A percentile compares a stretch with the other conserved stretches of the same genome.
phyloP scores from a whole-genome alignment of 53 echinoderm and acorn worm genomes.

The Zoroaster sp. region DNA sequence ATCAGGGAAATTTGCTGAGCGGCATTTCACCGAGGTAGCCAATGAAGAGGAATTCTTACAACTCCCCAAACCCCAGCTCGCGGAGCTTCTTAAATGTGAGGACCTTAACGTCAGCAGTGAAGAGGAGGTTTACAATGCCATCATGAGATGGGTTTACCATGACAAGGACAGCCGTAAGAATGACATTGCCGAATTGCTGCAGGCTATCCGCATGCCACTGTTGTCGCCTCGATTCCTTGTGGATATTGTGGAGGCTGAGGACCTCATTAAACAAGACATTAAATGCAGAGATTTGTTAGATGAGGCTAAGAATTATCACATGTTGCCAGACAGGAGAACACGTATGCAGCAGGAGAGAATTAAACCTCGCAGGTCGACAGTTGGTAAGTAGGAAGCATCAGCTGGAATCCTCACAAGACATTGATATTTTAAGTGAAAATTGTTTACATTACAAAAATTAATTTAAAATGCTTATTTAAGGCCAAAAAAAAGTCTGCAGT shows the following conservation, averaged over 20 bases:
- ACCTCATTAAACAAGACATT: slow-evolving; percentile 77
- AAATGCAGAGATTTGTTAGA: slow-evolving; percentile 85
- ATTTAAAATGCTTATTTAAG: no score
- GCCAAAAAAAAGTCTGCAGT: no score
- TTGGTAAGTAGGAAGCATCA: slow-evolving; percentile 59
- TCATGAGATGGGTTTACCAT: slow-evolving; percentile 86
- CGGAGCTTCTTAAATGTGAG: slow-evolving; percentile 70
- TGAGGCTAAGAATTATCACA: slow-evolving; percentile 93
- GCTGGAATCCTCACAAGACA: background rate
- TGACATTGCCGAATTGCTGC: slow-evolving; percentile 73
- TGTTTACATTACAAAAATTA: no score
- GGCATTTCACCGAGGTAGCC: slow-evolving; percentile 81
- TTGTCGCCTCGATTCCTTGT: slow-evolving; percentile 82
- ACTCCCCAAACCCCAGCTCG: slow-evolving; percentile 65
- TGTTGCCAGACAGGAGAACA: slow-evolving; percentile 79
- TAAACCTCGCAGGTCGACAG: slow-evolving; percentile 82
- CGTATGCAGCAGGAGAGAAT: slow-evolving; percentile 62
- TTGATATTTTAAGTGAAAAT: no score
- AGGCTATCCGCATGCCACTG: slow-evolving; percentile 76
- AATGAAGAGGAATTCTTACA: slow-evolving; percentile 84
- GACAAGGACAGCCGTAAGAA: slow-evolving; percentile 70
- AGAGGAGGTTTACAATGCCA: slow-evolving; percentile 88
- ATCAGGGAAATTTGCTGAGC: slow-evolving; percentile 77
- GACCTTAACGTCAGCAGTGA: slow-evolving; percentile 81
- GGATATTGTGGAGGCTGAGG: slow-evolving; percentile 85